A percentile compares a stretch with the other conserved stretches of the same genome.
phyloP scores from a whole-genome alignment of 2,113 vertebrate genomes.

The Pygoscelis adeliae region DNA sequence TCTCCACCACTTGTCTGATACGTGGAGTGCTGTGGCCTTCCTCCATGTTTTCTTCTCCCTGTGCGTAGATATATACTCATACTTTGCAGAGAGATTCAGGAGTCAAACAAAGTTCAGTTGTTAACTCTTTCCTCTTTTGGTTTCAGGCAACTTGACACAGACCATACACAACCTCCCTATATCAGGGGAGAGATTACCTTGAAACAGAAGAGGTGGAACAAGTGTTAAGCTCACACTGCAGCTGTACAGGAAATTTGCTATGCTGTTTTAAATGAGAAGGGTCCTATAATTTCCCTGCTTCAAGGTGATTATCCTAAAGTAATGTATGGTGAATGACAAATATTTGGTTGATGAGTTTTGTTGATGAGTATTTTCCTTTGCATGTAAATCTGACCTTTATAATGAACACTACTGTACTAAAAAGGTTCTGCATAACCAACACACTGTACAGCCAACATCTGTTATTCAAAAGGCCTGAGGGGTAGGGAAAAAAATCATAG shows the following conservation, averaged over 20 bases:
- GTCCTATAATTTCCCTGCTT: not conserved
- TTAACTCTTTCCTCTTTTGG: not conserved
- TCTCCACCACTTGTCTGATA: not conserved
- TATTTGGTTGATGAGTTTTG: slow-evolving; percentile 48
- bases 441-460: slow-evolving; percentile 60
- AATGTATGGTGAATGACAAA: slow-evolving; percentile 56
- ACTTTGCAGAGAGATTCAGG: not conserved
- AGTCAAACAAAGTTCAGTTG: not conserved
- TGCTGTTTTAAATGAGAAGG: not conserved
- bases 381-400: slow-evolving; percentile 69
- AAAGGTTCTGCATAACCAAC: slow-evolving; percentile 57
- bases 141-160: not conserved
- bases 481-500: not conserved
- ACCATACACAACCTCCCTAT: not conserved
- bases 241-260: not conserved
- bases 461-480: slow-evolving; percentile 68
- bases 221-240: not conserved
- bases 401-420: slow-evolving; percentile 55
- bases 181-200: not conserved
- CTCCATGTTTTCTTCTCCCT: not conserved
- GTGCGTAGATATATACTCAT: not conserved
- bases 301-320: slow-evolving; percentile 16
- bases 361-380: slow-evolving; percentile 27
- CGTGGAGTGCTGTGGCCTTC: not conserved
- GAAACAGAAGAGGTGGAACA: not conserved